Evolutionary conservation across 2,888 invertebrate species (phyloP).

Genomic region (Drosophila quinaria): DNA sequence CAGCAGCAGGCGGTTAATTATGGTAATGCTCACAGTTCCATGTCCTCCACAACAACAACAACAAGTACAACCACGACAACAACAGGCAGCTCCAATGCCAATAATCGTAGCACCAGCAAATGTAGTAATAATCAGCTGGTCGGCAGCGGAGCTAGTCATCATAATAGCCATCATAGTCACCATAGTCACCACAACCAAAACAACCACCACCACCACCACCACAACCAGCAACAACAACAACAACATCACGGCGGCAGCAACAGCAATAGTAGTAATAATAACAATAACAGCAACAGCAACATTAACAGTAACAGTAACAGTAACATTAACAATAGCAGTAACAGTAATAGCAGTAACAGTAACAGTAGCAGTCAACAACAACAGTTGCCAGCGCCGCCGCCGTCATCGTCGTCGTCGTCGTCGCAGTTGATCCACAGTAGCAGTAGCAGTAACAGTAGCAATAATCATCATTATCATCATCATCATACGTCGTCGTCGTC

Average conservation of each 20-base stretch:
- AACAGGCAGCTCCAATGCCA: slow-evolving; percentile 49
- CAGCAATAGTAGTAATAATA: slow-evolving; percentile 16
- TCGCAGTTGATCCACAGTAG: slow-evolving; percentile 21
- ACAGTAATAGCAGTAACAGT: slow-evolving; percentile 51
- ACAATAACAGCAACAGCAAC: slow-evolving; percentile 29
- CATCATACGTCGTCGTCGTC: slow-evolving; percentile 56
- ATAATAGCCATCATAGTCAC: slow-evolving; percentile 70
- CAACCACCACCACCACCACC: slow-evolving; percentile 65
- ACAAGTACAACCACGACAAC: slow-evolving; percentile 6
- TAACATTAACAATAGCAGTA: slow-evolving; percentile 67
- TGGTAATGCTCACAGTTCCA: slow-evolving; percentile 72
- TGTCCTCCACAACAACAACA: slow-evolving; percentile 49
- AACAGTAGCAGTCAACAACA: slow-evolving; percentile 34
- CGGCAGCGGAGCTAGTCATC: slow-evolving; percentile 64
- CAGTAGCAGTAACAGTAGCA: slow-evolving; percentile 68
- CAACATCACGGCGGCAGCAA: slow-evolving; percentile 39
- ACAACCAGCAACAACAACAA: slow-evolving; percentile 39
- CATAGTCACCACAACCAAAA: slow-evolving; percentile 55
- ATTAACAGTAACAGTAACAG: slow-evolving; percentile 56
- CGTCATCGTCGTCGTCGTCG: slow-evolving; percentile 6
- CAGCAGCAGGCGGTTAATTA: slow-evolving; percentile 73
- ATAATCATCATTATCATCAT: slow-evolving; percentile 70
- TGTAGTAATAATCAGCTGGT: slow-evolving; percentile 51
- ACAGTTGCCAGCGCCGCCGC: slow-evolving; percentile 48
- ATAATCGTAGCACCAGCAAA: slow-evolving; percentile 30